phyloP scores from a whole-genome alignment of 2,113 vertebrate species.

The Pomatorhinus ruficollis region DNA sequence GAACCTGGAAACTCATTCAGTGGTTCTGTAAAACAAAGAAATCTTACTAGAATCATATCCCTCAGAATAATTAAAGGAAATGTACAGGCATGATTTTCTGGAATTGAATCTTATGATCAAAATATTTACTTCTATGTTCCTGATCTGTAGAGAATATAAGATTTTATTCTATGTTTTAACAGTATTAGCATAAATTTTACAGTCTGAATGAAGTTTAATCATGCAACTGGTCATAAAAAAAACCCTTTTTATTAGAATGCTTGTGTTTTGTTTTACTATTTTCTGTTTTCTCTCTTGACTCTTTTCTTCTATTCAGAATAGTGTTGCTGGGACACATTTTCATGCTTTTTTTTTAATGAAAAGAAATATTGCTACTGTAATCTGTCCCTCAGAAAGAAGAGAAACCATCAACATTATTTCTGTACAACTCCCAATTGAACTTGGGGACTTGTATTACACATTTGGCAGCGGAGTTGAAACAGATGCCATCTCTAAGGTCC shows the following conservation, averaged over 20 bases:
- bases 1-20: not conserved
- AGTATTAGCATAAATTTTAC: not conserved
- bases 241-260: fast-evolving
- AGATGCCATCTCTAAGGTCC: constrained; percentile 46
- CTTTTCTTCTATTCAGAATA: not conserved
- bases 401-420: not conserved
- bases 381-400: constrained; percentile 2
- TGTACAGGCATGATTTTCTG: not conserved
- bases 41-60: not conserved
- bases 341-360: constrained; percentile 12
- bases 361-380: constrained; percentile 15
- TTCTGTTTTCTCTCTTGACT: not conserved
- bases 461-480: constrained; percentile 31
- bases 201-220: not conserved
- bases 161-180: not conserved
- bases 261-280: not conserved
- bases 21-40: not conserved
- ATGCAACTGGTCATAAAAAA: not conserved
- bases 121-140: not conserved
- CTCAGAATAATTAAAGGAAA: not conserved
- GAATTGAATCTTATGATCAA: not conserved
- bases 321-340: not conserved
- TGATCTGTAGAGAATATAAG: not conserved
- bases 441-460: not conserved
- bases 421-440: constrained; percentile 19